Evolutionary conservation across 1,140 invertebrate species (phyloP).

Genomic region (Saxidomus purpurata): DNA sequence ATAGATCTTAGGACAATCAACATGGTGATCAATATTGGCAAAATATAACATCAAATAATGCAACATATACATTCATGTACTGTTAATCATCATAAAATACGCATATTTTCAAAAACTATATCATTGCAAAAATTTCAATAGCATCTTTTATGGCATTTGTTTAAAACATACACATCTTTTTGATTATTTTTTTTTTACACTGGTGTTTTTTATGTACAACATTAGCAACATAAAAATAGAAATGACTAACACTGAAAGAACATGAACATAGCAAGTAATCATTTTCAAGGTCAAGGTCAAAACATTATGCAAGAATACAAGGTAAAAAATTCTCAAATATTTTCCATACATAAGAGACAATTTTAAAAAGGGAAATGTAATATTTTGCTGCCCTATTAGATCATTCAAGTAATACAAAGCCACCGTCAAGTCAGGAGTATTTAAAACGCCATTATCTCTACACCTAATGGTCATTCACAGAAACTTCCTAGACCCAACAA

Average conservation of each 20-base stretch:
- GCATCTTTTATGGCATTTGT: neutral
- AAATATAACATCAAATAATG: neutral
- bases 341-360: constrained; percentile 18
- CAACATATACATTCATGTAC: constrained; percentile 14
- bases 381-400: constrained; percentile 23
- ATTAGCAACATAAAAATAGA: constrained; percentile 23
- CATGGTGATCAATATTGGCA: neutral
- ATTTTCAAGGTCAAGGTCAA: constrained; percentile 1
- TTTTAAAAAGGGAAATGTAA: constrained; percentile 6
- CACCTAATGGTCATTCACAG: neutral
- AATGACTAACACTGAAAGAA: constrained; percentile 9
- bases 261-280: neutral
- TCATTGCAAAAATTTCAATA: neutral
- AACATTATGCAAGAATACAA: neutral
- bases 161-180: constrained; percentile 9
- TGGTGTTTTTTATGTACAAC: neutral
- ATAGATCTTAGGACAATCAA: neutral
- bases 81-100: neutral
- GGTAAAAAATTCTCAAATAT: neutral
- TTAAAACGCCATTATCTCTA: neutral
- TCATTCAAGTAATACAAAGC: neutral
- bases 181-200: neutral
- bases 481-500: neutral
- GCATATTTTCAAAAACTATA: neutral
- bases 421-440: constrained; percentile 15